phyloP scores from a whole-genome alignment of 2,797 vertebrate species.

The Merluccius polli region DNA sequence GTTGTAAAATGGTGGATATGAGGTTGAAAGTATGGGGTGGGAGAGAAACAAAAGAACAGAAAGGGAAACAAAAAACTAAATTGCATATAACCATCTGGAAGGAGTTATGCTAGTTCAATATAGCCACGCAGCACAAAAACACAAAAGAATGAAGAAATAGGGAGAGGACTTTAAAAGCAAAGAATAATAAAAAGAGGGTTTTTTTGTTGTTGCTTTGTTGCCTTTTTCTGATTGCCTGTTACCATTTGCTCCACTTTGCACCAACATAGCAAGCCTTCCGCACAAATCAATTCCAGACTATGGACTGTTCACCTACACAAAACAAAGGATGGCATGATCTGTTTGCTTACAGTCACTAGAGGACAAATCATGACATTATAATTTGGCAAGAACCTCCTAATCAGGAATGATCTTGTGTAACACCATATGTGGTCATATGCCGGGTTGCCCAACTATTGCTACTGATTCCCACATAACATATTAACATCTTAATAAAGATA shows the following conservation, averaged over 20 bases:
- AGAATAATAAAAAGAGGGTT: background rate
- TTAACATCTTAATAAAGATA: background rate
- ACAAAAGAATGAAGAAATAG: constrained; percentile 9
- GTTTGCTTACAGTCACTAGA: constrained; percentile 6
- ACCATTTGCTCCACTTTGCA: constrained; percentile 5
- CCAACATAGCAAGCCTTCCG: constrained; percentile 6
- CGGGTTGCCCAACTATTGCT: background rate
- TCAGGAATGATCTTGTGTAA: background rate
- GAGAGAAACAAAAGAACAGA: background rate
- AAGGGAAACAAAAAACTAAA: constrained; percentile 3
- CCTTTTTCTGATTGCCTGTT: constrained; percentile 5
- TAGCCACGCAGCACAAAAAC: constrained; percentile 31
- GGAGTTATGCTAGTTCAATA: constrained; percentile 48
- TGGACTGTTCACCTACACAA: background rate
- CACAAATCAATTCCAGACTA: background rate
- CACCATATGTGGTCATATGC: background rate
- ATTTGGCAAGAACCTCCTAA: background rate
- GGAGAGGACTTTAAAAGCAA: constrained; percentile 5
- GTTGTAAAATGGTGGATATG: constrained; percentile 7
- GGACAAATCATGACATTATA: background rate
- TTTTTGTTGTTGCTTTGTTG: constrained; percentile 4
- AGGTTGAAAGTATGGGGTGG: too few relatives aligned
- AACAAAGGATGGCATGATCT: background rate
- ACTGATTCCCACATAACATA: background rate
- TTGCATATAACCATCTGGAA: constrained; percentile 63